Conservation (phyloP, 2,888 invertebrate species). For the Escarpia spicata region DNA sequence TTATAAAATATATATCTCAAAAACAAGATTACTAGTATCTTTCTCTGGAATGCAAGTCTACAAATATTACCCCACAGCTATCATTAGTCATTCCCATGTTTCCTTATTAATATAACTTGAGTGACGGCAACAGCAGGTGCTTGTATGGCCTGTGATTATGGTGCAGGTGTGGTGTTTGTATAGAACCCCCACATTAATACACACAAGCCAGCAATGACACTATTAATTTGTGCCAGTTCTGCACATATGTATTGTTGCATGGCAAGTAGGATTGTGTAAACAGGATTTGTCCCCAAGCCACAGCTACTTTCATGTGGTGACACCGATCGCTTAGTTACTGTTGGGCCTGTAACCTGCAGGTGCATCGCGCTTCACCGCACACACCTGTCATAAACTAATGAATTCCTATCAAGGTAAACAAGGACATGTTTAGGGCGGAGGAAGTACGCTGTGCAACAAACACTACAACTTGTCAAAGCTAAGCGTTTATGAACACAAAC, state of each 20-base stretch:
- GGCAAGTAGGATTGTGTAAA: background rate
- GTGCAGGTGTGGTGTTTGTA: background rate
- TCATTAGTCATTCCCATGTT: background rate
- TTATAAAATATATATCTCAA: background rate
- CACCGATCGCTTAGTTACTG: background rate
- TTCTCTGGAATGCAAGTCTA: background rate
- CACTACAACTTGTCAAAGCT: background rate
- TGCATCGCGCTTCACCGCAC: background rate
- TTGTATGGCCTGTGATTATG: background rate
- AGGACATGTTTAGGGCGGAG: background rate
- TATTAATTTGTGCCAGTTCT: background rate
- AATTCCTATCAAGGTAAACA: background rate
- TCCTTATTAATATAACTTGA: background rate
- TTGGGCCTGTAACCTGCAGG: background rate
- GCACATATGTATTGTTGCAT: background rate
- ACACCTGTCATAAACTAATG: slow-evolving; percentile 13
- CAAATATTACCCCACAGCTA: background rate
- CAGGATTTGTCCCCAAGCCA: background rate
- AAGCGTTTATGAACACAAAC: background rate
- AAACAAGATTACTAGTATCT: background rate
- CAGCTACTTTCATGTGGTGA: background rate
- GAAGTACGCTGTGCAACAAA: background rate
- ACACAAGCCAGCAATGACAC: background rate
- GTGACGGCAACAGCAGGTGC: background rate
- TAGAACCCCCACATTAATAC: background rate